Evolutionary conservation across 2,888 invertebrate species (phyloP).

Genomic region (Cyaniris semiargus): DNA sequence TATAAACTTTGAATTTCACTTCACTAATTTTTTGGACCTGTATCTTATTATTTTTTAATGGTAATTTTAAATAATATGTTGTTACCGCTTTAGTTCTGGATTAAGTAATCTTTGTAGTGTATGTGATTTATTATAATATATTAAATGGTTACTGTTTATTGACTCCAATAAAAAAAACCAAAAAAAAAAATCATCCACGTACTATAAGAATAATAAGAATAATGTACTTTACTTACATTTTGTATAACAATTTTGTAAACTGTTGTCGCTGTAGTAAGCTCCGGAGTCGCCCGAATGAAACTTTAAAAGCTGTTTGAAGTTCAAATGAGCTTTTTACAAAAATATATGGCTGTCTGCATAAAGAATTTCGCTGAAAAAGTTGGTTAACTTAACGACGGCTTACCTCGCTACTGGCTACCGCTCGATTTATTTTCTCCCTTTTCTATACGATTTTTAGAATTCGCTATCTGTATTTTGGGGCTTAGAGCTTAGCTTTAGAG

Average conservation of each 20-base stretch:
- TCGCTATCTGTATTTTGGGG: background rate
- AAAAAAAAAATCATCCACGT: too few relatives aligned
- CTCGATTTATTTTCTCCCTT: conserved; percentile 38
- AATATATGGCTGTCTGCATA: conserved; percentile 37
- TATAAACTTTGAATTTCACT: too few relatives aligned
- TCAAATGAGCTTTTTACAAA: conserved; percentile 30
- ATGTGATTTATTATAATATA: too few relatives aligned
- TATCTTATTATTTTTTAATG: too few relatives aligned
- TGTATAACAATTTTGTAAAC: conserved; percentile 5
- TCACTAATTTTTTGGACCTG: too few relatives aligned
- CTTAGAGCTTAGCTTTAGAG: background rate
- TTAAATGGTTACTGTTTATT: too few relatives aligned
- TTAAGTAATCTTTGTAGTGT: too few relatives aligned
- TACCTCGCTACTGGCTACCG: conserved; percentile 32
- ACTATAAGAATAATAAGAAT: too few relatives aligned
- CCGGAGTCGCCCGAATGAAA: conserved; percentile 22
- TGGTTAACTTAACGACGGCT: conserved; percentile 42
- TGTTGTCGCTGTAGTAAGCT: background rate
- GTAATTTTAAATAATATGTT: too few relatives aligned
- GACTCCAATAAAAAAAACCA: too few relatives aligned
- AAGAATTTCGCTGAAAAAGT: conserved; percentile 46
- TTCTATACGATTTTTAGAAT: conserved; percentile 34
- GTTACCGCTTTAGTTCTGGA: too few relatives aligned
- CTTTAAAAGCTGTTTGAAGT: conserved; percentile 30
- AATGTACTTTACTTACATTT: background rate